A percentile compares a stretch with the other conserved stretches of the same genome.
phyloP scores from a whole-genome alignment of 2,797 vertebrate genomes.

The Sebastes itinus region DNA sequence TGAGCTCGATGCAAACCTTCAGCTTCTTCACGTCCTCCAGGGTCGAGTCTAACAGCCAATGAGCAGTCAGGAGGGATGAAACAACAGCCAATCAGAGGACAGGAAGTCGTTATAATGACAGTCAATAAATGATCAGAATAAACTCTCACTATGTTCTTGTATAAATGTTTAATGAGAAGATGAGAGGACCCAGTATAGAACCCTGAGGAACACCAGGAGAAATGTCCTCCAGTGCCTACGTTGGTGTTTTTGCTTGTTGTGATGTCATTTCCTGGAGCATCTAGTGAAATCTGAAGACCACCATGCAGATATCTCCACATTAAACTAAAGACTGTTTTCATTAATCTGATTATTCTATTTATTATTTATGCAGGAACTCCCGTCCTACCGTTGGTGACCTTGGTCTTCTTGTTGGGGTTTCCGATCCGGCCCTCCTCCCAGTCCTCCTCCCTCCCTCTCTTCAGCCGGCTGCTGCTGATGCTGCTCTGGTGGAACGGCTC shows the following conservation, averaged over 20 bases:
- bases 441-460: conserved; percentile 57
- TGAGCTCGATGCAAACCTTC: conserved; percentile 96
- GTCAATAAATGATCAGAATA: too few relatives aligned
- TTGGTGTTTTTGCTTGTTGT: too few relatives aligned
- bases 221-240: too few relatives aligned
- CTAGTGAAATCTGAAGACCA: too few relatives aligned
- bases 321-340: neutral
- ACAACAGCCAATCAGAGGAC: neutral
- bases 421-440: conserved; percentile 35
- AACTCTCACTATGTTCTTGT: too few relatives aligned
- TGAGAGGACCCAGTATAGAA: neutral
- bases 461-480: conserved; percentile 78
- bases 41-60: conserved; percentile 74
- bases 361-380: neutral
- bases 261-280: too few relatives aligned
- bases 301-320: too few relatives aligned
- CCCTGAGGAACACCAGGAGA: neutral
- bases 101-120: neutral
- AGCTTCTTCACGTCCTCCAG: conserved; percentile 92
- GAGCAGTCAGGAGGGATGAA: neutral
- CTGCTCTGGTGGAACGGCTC: conserved; percentile 82
- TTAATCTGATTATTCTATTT: neutral
- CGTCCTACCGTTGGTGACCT: conserved; percentile 52
- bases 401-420: conserved; percentile 82
- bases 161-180: neutral